A percentile compares a stretch with the other conserved stretches of the same genome.
These are phyloP conservation scores for Nannoperca australis DNA, from an alignment of 2,797 vertebrate genomes.

Conservation along the genomic window DNA sequence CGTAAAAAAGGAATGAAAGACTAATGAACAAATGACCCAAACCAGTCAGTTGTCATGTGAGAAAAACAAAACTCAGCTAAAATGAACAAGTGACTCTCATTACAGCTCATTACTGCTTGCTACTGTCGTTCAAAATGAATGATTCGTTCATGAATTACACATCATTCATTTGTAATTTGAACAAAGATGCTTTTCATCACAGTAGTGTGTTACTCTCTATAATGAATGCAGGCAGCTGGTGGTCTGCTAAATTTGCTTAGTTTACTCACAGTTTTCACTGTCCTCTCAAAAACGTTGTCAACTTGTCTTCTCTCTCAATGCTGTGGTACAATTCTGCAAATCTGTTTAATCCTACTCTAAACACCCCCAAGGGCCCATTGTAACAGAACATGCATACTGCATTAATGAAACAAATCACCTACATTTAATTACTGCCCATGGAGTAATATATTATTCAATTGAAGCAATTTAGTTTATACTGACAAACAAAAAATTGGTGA, in stretches of 20 bases:
- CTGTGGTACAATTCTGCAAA: not conserved
- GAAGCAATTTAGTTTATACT: constrained; percentile 22
- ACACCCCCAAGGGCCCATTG: constrained; percentile 4
- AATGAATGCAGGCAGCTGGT: not conserved
- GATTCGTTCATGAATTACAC: too few relatives aligned
- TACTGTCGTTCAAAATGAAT: too few relatives aligned
- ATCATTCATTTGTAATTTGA: not conserved
- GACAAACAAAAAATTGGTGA: constrained; percentile 23
- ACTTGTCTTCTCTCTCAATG: not conserved
- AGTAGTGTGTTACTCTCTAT: not conserved
- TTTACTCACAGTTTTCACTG: not conserved
- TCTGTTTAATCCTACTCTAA: not conserved
- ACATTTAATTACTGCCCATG: constrained; percentile 21
- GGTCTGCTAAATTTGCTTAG: not conserved
- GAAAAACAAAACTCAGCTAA: too few relatives aligned
- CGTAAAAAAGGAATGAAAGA: too few relatives aligned
- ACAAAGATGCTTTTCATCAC: not conserved
- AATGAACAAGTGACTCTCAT: too few relatives aligned
- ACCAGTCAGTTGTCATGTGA: too few relatives aligned
- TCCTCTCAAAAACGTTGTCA: constrained; percentile 4
- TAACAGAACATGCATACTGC: constrained; percentile 30
- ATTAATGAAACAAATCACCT: constrained; percentile 29
- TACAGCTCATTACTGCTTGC: too few relatives aligned
- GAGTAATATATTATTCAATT: constrained; percentile 37
- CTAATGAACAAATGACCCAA: too few relatives aligned